Conservation (phyloP, 2,113 vertebrate genomes). For the Melierax canorus region DNA sequence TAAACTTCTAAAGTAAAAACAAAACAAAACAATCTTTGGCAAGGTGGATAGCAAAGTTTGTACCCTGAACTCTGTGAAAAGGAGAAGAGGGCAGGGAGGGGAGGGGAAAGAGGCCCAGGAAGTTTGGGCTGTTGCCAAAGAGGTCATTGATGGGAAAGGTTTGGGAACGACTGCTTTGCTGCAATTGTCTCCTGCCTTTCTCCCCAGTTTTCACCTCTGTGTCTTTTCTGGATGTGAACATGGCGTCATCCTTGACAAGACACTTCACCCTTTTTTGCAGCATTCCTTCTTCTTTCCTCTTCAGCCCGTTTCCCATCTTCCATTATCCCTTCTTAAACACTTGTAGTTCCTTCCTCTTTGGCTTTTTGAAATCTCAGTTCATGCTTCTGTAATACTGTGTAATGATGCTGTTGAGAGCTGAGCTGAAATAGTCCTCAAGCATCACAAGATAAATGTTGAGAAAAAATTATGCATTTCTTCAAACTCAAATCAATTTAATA, state of each 20-base stretch:
- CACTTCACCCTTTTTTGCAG: neutral
- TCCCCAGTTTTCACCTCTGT: neutral
- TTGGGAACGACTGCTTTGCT: neutral
- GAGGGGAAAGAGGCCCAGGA: neutral
- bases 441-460: neutral
- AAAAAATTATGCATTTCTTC: neutral
- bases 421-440: neutral
- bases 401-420: neutral
- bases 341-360: neutral
- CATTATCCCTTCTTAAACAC: neutral
- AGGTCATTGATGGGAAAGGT: neutral
- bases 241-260: neutral
- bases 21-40: neutral
- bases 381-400: rapidly evolving
- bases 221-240: neutral
- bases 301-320: neutral
- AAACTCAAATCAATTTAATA: neutral
- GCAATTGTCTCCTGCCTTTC: neutral
- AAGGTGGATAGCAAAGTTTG: neutral
- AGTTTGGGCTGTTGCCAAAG: neutral
- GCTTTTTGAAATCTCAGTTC: neutral
- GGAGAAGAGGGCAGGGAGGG: neutral
- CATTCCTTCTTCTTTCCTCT: neutral
- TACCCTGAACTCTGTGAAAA: neutral
- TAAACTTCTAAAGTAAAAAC: neutral